Evolutionary conservation across 2,113 vertebrate species (phyloP).

Genomic region (Malurus alboscapulatus): DNA sequence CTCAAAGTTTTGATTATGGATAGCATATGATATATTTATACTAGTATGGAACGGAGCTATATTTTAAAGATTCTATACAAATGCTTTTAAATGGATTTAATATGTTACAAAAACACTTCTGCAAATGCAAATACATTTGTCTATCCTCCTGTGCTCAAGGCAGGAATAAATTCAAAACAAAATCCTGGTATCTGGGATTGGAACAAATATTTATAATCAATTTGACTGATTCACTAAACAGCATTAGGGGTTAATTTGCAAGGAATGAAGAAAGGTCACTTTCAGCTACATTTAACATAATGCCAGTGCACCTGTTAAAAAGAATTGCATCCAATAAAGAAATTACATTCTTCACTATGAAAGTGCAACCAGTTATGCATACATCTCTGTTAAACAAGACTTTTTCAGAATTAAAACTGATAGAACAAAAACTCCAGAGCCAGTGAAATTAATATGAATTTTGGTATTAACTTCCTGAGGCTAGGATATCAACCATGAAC

Average conservation of each 20-base stretch:
- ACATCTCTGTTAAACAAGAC: neutral
- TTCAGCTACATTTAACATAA: conserved; percentile 5
- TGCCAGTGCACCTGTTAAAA: neutral
- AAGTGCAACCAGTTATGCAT: neutral
- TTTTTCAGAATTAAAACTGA: neutral
- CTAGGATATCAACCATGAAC: neutral
- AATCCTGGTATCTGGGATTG: neutral
- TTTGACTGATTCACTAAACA: conserved; percentile 11
- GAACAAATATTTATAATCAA: neutral
- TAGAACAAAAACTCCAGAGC: neutral
- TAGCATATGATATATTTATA: neutral
- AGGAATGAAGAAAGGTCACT: neutral
- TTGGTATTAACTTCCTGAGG: neutral
- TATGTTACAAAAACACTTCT: neutral
- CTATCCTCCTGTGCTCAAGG: neutral
- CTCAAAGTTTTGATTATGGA: neutral
- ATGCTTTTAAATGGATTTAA: neutral
- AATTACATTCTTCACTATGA: neutral
- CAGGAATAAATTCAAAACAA: neutral
- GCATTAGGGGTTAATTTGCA: neutral
- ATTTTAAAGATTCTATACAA: neutral
- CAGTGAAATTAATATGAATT: neutral
- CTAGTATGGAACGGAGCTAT: neutral
- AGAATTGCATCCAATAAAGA: neutral
- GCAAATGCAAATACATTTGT: neutral